Base-by-base conservation (phyloP, 1,140 invertebrate species). In the Zophobas morio region DNA sequence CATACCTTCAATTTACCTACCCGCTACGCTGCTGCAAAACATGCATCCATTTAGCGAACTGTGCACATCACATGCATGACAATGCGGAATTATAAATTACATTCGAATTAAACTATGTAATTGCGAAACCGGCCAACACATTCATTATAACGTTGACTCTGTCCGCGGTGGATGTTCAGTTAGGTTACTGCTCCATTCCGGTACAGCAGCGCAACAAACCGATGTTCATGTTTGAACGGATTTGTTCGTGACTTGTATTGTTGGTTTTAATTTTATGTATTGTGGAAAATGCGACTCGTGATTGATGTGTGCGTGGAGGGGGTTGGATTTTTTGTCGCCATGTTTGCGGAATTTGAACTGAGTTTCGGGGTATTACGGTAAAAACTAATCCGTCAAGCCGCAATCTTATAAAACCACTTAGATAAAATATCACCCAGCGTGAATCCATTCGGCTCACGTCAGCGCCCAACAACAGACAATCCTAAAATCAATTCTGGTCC, bases 31-130 rank as follows among this genome's bases (percentile, higher is more conserved):
- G 35, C 42, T 66, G 81, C 83, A 83, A 86, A 85, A 86, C 83
- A 84, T 82, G 81, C 82, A 82, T 83, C 79, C 84, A 82, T 84
- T 84, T 84, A 83, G 83, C 83, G 82, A 84, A 84, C 84, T 80
- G 82, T 79, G 84, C 83, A 85, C 85, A 85, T 85, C 84, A 85
- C 84, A 80, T 85, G 85, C 84, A 86, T 85, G 85, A 86, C 84
- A 84, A 85, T 84, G 83, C 83, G 76, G 82, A 85, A 85, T 86
- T 86, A 86, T 86, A 86, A 86, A 86, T 86, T 86, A 86, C 85
- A 84, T 85, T 86, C 82, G 84, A 86, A 86, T 86, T 86, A 86
- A 86, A 86, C 85, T 86, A 86, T 85, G 84, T 86, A 85, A 86
- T 86, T 86, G 85, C 84, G 83, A 86, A 84, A 84, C 84, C 82